phyloP scores from a whole-genome alignment of 2,797 vertebrate species.

The Lagocephalus sceleratus region DNA sequence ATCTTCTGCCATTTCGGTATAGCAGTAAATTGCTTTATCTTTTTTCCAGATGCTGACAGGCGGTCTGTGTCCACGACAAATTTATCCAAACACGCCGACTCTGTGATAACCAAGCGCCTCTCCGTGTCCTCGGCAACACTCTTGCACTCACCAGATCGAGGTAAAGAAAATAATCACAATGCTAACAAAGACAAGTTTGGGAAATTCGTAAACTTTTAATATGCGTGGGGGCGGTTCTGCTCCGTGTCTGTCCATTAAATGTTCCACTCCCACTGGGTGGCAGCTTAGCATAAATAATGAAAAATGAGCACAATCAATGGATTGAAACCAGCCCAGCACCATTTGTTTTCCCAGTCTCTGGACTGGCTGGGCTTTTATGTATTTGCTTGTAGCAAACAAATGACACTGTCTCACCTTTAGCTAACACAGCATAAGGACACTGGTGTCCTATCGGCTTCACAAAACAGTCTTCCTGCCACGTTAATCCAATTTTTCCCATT shows the following conservation, averaged over 20 bases:
- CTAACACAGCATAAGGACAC: background rate
- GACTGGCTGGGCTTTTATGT: too few species aligned
- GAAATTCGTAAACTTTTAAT: background rate
- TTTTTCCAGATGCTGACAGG: slow-evolving; percentile 89
- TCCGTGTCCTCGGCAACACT: slow-evolving; percentile 96
- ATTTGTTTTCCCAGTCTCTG: too few species aligned
- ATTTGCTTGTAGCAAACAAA: too few species aligned
- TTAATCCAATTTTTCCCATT: background rate
- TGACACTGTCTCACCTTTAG: too few species aligned
- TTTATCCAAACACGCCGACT: slow-evolving; percentile 94
- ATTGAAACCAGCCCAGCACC: too few species aligned
- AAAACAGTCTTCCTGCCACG: background rate
- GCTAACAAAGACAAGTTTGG: background rate
- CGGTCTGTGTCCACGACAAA: slow-evolving; percentile 97
- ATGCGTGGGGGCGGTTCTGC: background rate
- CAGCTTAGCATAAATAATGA: too few species aligned
- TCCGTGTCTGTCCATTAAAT: background rate
- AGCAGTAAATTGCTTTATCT: slow-evolving; percentile 7
- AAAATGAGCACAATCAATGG: too few species aligned
- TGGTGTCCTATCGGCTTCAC: background rate
- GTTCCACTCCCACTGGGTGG: background rate
- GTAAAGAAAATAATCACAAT: slow-evolving; percentile 68
- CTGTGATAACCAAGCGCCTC: slow-evolving; percentile 96
- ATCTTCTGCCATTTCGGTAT: background rate
- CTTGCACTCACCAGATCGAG: slow-evolving; percentile 95